phyloP scores from a whole-genome alignment of 2,113 vertebrate species.

The Actenoides lindsayi region DNA sequence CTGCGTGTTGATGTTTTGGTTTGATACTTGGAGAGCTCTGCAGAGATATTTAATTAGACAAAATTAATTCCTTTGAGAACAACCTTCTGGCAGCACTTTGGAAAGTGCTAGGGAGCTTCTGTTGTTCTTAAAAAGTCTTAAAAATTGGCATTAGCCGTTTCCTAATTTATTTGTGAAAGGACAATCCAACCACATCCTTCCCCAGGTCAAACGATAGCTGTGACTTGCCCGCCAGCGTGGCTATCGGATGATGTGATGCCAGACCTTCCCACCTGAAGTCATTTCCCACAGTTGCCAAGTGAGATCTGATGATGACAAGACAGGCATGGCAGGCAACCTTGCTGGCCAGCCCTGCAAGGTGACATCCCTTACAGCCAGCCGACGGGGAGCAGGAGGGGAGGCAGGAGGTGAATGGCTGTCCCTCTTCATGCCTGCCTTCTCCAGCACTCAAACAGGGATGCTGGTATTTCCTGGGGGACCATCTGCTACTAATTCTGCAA shows the following conservation, averaged over 20 bases:
- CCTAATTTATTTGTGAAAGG: constrained; percentile 3
- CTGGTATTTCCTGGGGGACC: background rate
- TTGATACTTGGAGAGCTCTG: constrained; percentile 27
- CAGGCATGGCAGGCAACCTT: background rate
- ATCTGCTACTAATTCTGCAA: background rate
- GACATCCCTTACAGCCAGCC: background rate
- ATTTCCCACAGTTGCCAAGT: background rate
- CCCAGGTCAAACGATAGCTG: background rate
- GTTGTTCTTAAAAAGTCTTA: constrained; percentile 5
- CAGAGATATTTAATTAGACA: constrained; percentile 40
- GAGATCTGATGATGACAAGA: background rate
- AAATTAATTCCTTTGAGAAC: constrained; percentile 45
- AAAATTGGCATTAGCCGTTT: background rate
- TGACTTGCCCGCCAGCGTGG: background rate
- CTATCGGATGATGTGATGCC: background rate
- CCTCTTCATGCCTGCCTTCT: background rate
- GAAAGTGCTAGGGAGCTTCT: constrained; percentile 2
- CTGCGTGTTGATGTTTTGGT: constrained; percentile 31
- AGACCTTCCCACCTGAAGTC: background rate
- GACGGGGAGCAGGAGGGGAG: background rate
- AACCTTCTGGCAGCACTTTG: constrained; percentile 27
- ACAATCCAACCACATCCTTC: background rate
- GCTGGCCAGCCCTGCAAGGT: background rate
- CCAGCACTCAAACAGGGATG: background rate
- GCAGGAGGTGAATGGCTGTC: background rate